A percentile compares a stretch with the other conserved stretches of the same genome.
These are phyloP conservation scores for Monoplex corrugatus DNA, from an alignment of 2,888 invertebrate genomes.

Conservation along the genomic window DNA sequence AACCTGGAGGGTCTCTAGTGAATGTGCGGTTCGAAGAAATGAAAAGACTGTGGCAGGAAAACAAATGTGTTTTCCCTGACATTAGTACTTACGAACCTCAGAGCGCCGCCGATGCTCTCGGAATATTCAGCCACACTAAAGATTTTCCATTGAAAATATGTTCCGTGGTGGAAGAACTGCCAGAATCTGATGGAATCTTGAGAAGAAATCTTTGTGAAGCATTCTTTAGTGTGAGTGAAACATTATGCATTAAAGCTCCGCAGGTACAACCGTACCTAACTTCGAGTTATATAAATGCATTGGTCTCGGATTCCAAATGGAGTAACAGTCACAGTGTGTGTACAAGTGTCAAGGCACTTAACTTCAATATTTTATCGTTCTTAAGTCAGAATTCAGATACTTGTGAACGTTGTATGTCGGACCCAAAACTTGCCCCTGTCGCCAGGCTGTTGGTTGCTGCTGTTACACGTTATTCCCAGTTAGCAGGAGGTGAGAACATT, in stretches of 20 bases:
- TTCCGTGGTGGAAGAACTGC: background rate
- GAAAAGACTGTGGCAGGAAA: background rate
- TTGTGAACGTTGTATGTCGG: constrained; percentile 43
- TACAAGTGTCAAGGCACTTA: background rate
- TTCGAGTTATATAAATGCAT: background rate
- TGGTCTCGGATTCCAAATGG: background rate
- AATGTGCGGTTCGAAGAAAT: background rate
- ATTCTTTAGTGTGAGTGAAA: background rate
- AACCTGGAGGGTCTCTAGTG: background rate
- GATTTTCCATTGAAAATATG: background rate
- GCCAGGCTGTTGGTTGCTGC: constrained; percentile 33
- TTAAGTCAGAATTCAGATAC: background rate
- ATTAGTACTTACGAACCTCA: background rate
- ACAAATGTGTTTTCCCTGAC: background rate
- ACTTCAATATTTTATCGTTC: background rate
- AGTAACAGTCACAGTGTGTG: background rate
- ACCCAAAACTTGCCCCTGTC: constrained; percentile 47
- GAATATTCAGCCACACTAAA: background rate
- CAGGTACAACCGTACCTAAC: background rate
- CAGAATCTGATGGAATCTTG: no score
- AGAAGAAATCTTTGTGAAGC: no score
- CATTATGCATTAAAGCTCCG: background rate
- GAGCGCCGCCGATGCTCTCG: background rate
- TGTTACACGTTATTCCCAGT: background rate
- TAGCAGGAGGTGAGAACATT: no score